Conservation (phyloP, 2,113 vertebrate species). For the Charadrius vociferus region DNA sequence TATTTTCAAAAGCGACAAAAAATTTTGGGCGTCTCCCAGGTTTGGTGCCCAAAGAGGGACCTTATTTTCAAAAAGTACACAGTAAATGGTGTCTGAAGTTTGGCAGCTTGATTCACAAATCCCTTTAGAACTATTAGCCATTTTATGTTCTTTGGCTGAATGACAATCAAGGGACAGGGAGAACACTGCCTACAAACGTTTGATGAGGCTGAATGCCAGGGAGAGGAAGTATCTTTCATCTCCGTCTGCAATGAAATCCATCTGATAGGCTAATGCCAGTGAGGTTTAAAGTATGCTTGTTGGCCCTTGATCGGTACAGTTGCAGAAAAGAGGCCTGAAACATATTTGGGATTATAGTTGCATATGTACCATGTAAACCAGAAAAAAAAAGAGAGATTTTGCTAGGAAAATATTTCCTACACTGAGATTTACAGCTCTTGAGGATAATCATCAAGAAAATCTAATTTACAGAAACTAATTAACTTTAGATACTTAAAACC, state of each 20-base stretch:
- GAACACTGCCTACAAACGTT: neutral
- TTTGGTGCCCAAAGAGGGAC: neutral
- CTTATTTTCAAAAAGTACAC: neutral
- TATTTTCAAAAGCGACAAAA: neutral
- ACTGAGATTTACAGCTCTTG: neutral
- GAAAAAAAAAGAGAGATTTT: neutral
- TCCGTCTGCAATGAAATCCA: neutral
- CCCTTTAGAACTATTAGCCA: neutral
- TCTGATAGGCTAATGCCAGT: neutral
- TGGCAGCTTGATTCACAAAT: neutral
- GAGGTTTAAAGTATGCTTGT: neutral
- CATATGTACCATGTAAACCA: neutral
- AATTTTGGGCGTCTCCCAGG: neutral
- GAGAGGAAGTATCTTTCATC: neutral
- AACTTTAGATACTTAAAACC: slow-evolving; percentile 32
- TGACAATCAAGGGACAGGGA: neutral
- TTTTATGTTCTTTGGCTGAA: neutral
- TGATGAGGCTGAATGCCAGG: neutral
- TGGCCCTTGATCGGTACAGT: neutral
- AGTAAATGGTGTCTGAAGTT: neutral
- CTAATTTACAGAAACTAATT: slow-evolving; percentile 31
- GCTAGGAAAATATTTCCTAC: neutral
- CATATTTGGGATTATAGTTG: neutral
- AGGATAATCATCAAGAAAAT: slow-evolving; percentile 6
- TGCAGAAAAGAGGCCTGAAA: neutral